Evolutionary conservation across 2,888 invertebrate genomes (phyloP), one percentile per base, ranked within the genome.

Genomic region (Dinocampus coccinellae): DNA sequence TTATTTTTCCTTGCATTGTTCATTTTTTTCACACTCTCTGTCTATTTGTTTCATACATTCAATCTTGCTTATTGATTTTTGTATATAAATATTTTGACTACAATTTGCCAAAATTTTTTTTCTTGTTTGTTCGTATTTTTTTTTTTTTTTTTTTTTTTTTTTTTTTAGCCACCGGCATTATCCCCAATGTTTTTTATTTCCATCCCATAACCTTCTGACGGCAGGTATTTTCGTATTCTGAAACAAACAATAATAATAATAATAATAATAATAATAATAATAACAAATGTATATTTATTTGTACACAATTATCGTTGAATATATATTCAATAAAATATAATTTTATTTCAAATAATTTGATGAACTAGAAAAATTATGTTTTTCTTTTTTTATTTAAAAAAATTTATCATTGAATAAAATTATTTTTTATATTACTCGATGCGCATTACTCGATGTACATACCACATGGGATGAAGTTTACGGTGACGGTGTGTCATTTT

Each of bases 111-210:
- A 47, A 7, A 47, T n/a, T 16, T 47, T 16, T 42, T 13, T 42
- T 3, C 2, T n/a, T 13, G n/a, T 11, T 3, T 16, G n/a, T 58
- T 57, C 42, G 16, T 61, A 62, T 62, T 66, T 16, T 26, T 63
- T 3, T 39, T 64, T 58, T 64, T 64, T n/a, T 42, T 9, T 42
- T 11, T 11, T 16, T 34, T 52, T 62, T 62, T 64, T 34, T 64
- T 58, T 57, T 47, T 36, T 26, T 29, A 53, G 53, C 64, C 53
- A 13, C 64, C 13, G 24, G 64, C 47, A n/a, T n/a, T 7, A 16
- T 34, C 22, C 34, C 34, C 16, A n/a, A 16, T 24, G 9, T 22
- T 39, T 42, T 24, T 53, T 53, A 22, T 34, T 64, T 26, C 16
- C 16, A 16, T 7, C 47, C 29, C n/a, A n/a, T n/a, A n/a, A 13